Evolutionary conservation across 2,797 vertebrate genomes (phyloP).

Genomic region (Melanogrammus aeglefinus): DNA sequence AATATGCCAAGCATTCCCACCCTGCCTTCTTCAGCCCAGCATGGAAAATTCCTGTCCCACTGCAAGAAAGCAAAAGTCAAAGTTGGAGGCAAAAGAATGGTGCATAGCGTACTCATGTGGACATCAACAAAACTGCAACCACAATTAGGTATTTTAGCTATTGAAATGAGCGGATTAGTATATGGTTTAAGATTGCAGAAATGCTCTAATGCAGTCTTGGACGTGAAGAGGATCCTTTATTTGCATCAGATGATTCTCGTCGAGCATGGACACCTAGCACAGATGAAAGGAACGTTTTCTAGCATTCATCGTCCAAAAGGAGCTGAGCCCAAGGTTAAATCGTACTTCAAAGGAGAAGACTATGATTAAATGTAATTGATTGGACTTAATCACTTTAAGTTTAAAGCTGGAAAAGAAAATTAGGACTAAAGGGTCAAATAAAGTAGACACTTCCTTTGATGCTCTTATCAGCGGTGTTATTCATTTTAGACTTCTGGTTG

Average conservation of each 20-base stretch:
- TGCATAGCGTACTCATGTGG: slow-evolving; percentile 53
- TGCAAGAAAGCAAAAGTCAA: slow-evolving; percentile 11
- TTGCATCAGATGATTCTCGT: neutral
- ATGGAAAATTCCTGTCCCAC: slow-evolving; percentile 73
- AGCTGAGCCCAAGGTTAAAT: neutral
- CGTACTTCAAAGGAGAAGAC: neutral
- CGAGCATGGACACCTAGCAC: neutral
- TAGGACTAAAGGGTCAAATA: neutral
- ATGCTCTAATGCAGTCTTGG: neutral
- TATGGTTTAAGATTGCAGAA: neutral
- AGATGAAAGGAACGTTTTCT: neutral
- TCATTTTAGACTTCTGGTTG: neutral
- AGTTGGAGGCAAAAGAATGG: slow-evolving; percentile 11
- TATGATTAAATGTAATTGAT: neutral
- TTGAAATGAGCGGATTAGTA: slow-evolving; percentile 19
- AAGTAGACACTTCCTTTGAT: neutral
- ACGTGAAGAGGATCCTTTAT: neutral
- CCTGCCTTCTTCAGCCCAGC: slow-evolving; percentile 45
- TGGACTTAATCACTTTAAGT: neutral
- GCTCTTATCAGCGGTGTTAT: neutral
- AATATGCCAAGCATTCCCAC: slow-evolving; percentile 53
- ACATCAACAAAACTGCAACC: slow-evolving; percentile 25
- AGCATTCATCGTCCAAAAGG: neutral
- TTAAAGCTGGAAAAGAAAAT: neutral
- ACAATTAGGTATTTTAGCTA: neutral